phyloP scores from a whole-genome alignment of 2,797 vertebrate genomes.

The Melopsittacus undulatus region DNA sequence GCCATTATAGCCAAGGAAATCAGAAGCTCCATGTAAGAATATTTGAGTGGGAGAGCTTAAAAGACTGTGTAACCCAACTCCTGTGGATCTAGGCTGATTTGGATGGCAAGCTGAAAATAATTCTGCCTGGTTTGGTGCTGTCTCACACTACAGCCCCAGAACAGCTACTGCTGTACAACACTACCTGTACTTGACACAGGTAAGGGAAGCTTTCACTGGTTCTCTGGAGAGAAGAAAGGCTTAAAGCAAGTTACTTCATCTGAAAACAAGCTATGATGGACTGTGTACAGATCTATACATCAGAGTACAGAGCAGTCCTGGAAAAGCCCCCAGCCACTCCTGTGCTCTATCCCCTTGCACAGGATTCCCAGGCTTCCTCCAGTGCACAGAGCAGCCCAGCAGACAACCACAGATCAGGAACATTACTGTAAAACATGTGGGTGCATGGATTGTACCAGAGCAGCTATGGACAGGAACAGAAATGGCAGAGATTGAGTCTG shows the following conservation, averaged over 20 bases:
- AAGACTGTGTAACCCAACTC: not conserved
- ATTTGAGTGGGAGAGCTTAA: not conserved
- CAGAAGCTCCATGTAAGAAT: not conserved
- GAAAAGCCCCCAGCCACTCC: not conserved
- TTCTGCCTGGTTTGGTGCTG: not conserved
- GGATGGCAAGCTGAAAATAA: not conserved
- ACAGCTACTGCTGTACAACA: not conserved
- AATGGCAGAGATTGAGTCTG: not conserved
- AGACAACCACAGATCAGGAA: not conserved
- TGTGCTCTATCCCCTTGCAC: not conserved
- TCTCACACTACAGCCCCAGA: not conserved
- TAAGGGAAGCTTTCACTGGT: not conserved
- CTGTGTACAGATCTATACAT: rapidly evolving
- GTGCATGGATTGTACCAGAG: not conserved
- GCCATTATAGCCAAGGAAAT: not conserved
- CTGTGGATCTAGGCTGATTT: not conserved
- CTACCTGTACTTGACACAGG: not conserved
- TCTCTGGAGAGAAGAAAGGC: not conserved
- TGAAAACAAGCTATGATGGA: not conserved
- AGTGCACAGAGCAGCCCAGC: not conserved
- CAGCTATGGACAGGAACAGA: not conserved
- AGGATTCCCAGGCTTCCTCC: not conserved
- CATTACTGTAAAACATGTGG: not conserved
- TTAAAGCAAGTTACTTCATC: not conserved
- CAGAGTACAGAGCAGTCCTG: not conserved